phyloP scores from a whole-genome alignment of 2,797 vertebrate genomes.

The Microctenopoma steveboyesi region DNA sequence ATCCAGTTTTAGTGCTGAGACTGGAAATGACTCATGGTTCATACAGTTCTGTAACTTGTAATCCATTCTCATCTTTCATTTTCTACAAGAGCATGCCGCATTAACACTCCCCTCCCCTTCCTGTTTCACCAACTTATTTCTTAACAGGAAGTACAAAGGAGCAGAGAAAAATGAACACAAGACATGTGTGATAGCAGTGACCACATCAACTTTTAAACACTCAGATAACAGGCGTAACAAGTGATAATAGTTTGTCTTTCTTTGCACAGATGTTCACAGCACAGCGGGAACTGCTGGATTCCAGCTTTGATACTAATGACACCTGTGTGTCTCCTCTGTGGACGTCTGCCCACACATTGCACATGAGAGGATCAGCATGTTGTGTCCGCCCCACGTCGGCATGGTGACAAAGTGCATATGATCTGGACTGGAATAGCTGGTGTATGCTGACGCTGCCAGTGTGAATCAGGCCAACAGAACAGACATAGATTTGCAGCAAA shows the following conservation, averaged over 20 bases:
- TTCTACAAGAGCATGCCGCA: background rate
- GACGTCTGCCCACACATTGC: background rate
- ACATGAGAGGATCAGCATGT: background rate
- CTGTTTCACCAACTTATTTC: constrained; percentile 15
- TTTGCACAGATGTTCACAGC: no score
- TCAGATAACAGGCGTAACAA: background rate
- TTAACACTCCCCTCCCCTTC: background rate
- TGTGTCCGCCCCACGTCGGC: background rate
- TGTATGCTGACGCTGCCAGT: background rate
- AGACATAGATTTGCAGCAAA: background rate
- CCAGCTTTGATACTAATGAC: background rate
- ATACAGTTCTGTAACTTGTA: background rate
- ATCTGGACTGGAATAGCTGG: background rate
- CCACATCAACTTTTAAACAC: no score
- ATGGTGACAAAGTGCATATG: background rate
- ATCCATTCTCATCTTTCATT: background rate
- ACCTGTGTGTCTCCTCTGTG: background rate
- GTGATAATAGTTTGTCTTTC: no score
- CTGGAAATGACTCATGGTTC: no score
- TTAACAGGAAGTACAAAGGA: constrained; percentile 1
- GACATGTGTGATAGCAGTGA: background rate
- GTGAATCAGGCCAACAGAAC: background rate
- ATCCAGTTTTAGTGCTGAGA: no score
- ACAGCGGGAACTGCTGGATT: no score
- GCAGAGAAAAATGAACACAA: background rate